Conservation (phyloP, 1,140 invertebrate genomes). For the Drusus annulatus region DNA sequence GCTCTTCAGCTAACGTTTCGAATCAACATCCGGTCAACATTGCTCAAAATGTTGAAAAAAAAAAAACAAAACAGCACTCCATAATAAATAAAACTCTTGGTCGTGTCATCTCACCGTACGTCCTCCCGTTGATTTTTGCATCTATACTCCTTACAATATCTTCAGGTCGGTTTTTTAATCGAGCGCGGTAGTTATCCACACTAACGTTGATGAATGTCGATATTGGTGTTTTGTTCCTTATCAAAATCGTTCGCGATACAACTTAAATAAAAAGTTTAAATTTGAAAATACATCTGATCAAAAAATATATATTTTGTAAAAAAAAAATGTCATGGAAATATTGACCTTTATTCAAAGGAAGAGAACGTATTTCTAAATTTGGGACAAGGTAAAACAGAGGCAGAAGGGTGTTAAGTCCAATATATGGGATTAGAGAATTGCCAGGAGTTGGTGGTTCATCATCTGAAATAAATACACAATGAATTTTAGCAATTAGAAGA, state of each 20-base stretch:
- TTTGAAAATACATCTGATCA: not conserved
- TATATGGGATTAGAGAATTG: not conserved
- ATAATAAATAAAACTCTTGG: too few species aligned
- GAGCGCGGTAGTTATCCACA: not conserved
- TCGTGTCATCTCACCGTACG: slow-evolving; percentile 4
- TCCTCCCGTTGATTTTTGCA: slow-evolving; percentile 9
- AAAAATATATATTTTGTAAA: too few species aligned
- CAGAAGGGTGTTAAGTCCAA: not conserved
- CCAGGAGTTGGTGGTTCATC: not conserved
- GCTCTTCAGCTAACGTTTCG: too few species aligned
- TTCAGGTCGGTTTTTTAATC: not conserved
- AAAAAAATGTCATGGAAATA: not conserved
- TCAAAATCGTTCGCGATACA: slow-evolving; percentile 7
- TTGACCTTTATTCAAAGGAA: slow-evolving; percentile 18
- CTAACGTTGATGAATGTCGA: not conserved
- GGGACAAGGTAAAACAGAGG: not conserved
- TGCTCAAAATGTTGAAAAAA: too few species aligned
- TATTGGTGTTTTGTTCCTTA: slow-evolving; percentile 24
- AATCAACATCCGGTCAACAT: too few species aligned
- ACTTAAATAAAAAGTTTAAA: not conserved
- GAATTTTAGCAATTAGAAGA: too few species aligned
- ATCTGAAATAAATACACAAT: too few species aligned
- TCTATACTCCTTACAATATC: slow-evolving; percentile 18
- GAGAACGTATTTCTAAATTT: not conserved
- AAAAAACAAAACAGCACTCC: too few species aligned